Evolutionary conservation across 2,888 invertebrate species (phyloP).

Genomic region (Spisula solida): DNA sequence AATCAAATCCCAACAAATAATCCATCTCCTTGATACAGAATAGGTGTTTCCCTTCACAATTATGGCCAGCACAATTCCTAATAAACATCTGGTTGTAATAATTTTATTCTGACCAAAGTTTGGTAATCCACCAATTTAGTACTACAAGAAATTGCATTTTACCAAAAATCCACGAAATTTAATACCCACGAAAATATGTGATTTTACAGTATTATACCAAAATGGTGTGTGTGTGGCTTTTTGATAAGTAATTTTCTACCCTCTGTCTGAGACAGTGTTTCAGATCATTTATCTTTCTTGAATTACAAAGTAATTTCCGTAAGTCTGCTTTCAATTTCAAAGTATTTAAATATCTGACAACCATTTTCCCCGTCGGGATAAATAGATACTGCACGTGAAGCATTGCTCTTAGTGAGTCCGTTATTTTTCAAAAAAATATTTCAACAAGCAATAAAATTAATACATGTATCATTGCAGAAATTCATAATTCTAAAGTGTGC

Average conservation of each 20-base stretch:
- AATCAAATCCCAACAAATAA: too few relatives aligned
- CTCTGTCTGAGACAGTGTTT: slow-evolving; percentile 5
- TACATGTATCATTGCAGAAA: not conserved
- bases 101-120: too few relatives aligned
- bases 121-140: too few relatives aligned
- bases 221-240: slow-evolving; percentile 12
- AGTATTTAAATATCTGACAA: slow-evolving; percentile 22
- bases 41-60: too few relatives aligned
- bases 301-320: slow-evolving; percentile 26
- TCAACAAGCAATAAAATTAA: not conserved
- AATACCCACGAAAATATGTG: not conserved
- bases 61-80: too few relatives aligned
- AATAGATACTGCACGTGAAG: not conserved
- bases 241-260: slow-evolving; percentile 19
- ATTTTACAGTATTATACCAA: not conserved
- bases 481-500: not conserved
- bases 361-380: slow-evolving; percentile 22
- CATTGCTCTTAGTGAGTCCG: not conserved
- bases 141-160: too few relatives aligned
- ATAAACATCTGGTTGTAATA: too few relatives aligned
- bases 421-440: not conserved
- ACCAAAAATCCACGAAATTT: not conserved
- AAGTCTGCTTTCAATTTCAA: slow-evolving; percentile 29
- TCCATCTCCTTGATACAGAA: too few relatives aligned
- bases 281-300: slow-evolving; percentile 12